Evolutionary conservation across 2,888 invertebrate genomes (phyloP), one percentile per base, ranked within the genome.

Genomic region (Caenorhabditis angaria): DNA sequence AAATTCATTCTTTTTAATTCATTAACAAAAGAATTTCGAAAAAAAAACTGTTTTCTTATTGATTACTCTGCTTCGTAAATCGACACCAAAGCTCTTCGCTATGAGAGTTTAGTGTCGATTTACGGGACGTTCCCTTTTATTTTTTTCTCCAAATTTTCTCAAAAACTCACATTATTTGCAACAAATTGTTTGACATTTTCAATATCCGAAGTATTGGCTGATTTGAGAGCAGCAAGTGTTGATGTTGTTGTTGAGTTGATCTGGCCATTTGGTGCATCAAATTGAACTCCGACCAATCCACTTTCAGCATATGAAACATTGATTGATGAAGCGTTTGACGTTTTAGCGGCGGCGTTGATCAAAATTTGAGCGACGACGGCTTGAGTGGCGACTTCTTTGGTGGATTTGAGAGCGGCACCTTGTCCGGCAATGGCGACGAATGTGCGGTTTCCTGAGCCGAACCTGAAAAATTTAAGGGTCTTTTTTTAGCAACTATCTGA

Each of bases 361-460:
- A 85, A 74, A 47, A 79, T 71, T 58, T 77, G 65, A 28, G 81
- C 72, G 51, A 83, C 80, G 20, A 85, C 84, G 20, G 77, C 70
- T 62, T 83, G 83, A 12, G 74, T 75, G 14, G 85, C 85, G 32
- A 80, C 78, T n/a, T 76, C 80, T 56, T 82, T 82, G 35, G 70
- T 56, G 24, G 84, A 83, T 22, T 61, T 70, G 53, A 83, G 65
- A 3, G 74, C 50, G 24, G 77, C 78, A 58, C 85, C 85, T 54
- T 83, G 77, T 51, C 85, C 85, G 24, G 78, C 85, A 35, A 85
- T 64, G 14, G 81, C 82, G n/a, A 85, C 84, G 56, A 79, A 82
- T 8, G 84, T 82, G 18, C 75, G 35, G 27, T 60, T 58, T 47
- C 74, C 75, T 6, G 47, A 22, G 25, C 59, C 70, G 22, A 70